These are phyloP conservation scores for Neomicropteryx cornuta DNA, from an alignment of 1,140 invertebrate genomes.

Conservation along the genomic window DNA sequence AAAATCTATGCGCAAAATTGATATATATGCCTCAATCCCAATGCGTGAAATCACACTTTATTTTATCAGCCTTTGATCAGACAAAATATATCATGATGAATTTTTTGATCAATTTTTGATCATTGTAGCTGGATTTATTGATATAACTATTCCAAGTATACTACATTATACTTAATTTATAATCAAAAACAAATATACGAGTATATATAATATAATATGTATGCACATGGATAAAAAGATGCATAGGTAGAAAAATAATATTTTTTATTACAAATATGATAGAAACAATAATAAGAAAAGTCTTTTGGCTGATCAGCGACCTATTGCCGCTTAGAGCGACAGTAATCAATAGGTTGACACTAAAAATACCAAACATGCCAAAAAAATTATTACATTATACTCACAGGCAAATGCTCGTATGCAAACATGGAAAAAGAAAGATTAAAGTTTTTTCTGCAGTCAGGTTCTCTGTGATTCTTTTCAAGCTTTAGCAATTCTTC, in stretches of 20 bases:
- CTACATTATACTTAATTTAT: too few species aligned
- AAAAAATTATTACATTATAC: too few species aligned
- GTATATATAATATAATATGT: too few species aligned
- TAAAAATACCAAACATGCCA: not conserved
- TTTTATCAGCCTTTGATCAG: too few species aligned
- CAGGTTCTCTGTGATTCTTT: constrained; percentile 37
- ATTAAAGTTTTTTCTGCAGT: constrained; percentile 53
- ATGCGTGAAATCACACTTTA: too few species aligned
- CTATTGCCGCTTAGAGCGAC: not conserved
- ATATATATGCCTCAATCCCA: too few species aligned
- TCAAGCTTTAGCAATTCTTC: constrained; percentile 13
- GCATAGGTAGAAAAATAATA: not conserved
- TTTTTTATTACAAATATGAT: not conserved
- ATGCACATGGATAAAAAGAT: not conserved
- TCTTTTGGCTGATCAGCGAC: not conserved
- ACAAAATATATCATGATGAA: too few species aligned
- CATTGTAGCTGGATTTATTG: too few species aligned
- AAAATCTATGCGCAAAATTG: too few species aligned
- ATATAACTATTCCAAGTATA: too few species aligned
- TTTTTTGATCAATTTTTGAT: too few species aligned
- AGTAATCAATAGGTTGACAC: not conserved
- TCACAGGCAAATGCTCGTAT: constrained; percentile 71
- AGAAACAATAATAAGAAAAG: not conserved
- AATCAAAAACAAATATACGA: too few species aligned
- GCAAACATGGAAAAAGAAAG: constrained; percentile 64